Conservation (phyloP, 2,888 invertebrate species). For the Andricus quercusramuli region DNA sequence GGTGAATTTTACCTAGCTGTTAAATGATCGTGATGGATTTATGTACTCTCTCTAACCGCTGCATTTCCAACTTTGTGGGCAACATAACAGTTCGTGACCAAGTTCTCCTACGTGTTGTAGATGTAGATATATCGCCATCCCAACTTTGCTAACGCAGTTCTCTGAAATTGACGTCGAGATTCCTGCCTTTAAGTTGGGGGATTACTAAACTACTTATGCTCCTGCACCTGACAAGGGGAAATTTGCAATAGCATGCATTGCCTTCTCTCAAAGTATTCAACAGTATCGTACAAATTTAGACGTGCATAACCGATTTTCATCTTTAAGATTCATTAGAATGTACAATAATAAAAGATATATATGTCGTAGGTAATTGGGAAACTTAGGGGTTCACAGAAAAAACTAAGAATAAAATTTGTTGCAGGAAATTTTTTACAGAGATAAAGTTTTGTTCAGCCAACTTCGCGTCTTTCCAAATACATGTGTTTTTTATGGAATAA, state of each 20-base stretch:
- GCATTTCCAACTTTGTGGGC: neutral
- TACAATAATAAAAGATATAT: neutral
- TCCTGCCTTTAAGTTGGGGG: neutral
- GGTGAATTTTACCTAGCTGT: neutral
- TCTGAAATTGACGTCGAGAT: conserved; percentile 8
- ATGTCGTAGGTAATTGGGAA: too few relatives aligned
- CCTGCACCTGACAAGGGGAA: neutral
- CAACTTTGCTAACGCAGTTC: neutral
- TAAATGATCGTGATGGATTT: conserved; percentile 8
- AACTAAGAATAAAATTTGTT: too few relatives aligned
- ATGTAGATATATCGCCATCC: neutral
- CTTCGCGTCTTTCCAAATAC: too few relatives aligned
- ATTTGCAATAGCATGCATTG: neutral
- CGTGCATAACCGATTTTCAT: neutral
- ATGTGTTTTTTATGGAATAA: too few relatives aligned
- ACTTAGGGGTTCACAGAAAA: too few relatives aligned
- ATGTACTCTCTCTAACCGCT: neutral
- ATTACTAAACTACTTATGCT: neutral
- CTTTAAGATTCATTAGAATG: neutral
- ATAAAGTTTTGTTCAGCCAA: too few relatives aligned
- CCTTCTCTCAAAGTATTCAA: neutral
- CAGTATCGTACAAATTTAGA: neutral
- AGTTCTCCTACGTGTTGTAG: neutral
- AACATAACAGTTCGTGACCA: neutral
- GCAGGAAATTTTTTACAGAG: too few relatives aligned